Evolutionary conservation across 2,797 vertebrate species (phyloP), one percentile per base, ranked within the genome.

Genomic region (Lates japonicus): DNA sequence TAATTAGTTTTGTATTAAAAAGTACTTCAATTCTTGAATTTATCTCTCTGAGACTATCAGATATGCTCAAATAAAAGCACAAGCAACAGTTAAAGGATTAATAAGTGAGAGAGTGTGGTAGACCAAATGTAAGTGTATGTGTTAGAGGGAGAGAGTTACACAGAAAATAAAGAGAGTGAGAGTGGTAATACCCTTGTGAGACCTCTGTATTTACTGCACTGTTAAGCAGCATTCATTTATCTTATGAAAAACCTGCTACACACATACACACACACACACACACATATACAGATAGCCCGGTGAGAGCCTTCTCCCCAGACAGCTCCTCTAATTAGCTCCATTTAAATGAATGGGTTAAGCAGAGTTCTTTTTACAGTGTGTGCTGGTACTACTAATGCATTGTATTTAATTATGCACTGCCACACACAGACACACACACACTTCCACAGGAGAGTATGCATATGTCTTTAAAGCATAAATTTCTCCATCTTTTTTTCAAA

Each of bases 211-310:
- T 93, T 91, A 91, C 89, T 86, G 87, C 88, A 77, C 90, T 71
- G 87, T 92, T 92, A 88, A 88, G 77, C 85, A 87, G 83, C 67
- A 76, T 81, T 84, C 87, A 91, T 92, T 90, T 91, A 89, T 91
- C 89, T 89, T 78, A 44, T 82, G 84, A 84, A 83, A 81, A 85
- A 78, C 71, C 80, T 81, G 58, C 55, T n/a, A 64, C 63, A 70
- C 68, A 54, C 70, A 54, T 60, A 70, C 70, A 74, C 35, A 64
- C 60, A 59, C 33, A 58, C 29, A 76, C 13, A 80, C 42, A 72
- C 41, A 82, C 42, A 29, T 5, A 39, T 29, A 86, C 67, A 86
- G 61, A 80, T 58, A 67, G 78, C 64, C 85, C 80, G 63, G 39
- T 49, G 80, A 80, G 81, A 67, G 22, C 51, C 48, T 76, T 88